Percentiles rank a stretch among this genome's conserved stretches.
These are phyloP conservation scores for Limnothrissa miodon DNA, from an alignment of 2,113 vertebrate genomes.

Conservation along the genomic window DNA sequence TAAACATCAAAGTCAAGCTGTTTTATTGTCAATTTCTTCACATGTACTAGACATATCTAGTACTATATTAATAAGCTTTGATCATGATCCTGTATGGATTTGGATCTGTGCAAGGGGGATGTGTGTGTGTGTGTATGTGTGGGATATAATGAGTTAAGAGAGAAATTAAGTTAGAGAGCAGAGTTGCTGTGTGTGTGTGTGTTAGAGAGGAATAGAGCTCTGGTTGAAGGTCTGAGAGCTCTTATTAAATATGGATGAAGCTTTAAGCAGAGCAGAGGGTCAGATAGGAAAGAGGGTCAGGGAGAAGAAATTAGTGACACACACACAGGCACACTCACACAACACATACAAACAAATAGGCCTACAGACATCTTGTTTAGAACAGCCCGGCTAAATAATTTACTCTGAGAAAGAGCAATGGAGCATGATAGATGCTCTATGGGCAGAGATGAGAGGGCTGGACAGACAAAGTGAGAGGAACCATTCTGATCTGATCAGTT, in stretches of 20 bases:
- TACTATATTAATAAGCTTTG: no score
- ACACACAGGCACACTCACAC: slow-evolving; percentile 1
- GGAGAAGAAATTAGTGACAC: not conserved
- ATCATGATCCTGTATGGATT: no score
- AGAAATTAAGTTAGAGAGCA: not conserved
- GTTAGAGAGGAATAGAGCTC: not conserved
- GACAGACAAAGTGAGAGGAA: not conserved
- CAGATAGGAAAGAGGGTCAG: slow-evolving; percentile 36
- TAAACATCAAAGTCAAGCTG: no score
- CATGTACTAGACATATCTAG: no score
- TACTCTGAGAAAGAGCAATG: slow-evolving; percentile 16
- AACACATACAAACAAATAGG: not conserved
- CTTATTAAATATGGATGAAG: not conserved
- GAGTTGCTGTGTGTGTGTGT: not conserved
- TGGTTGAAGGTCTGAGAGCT: not conserved
- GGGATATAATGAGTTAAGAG: no score
- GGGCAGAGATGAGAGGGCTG: slow-evolving; percentile 13
- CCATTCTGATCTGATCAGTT: not conserved
- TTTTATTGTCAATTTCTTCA: no score
- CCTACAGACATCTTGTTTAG: not conserved
- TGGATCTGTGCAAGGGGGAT: no score
- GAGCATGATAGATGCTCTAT: not conserved
- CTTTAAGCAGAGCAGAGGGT: not conserved
- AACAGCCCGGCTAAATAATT: not conserved
- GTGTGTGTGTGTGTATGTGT: no score